phyloP scores from a whole-genome alignment of 2,888 invertebrate genomes.

The Ennomos fuscantarius region DNA sequence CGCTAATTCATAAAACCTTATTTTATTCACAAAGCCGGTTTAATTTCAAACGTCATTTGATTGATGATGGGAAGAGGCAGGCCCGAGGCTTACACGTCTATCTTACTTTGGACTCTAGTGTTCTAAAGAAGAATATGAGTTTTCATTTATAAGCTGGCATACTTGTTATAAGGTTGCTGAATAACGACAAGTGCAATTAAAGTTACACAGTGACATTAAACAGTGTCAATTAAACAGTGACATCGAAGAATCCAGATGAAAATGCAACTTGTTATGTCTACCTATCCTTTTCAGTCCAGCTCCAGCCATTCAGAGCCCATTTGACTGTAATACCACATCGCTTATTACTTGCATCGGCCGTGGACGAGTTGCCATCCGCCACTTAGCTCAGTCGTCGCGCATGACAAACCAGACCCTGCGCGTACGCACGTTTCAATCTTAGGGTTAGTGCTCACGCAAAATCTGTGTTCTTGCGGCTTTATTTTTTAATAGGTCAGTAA shows the following conservation, averaged over 20 bases:
- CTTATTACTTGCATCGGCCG: conserved; percentile 48
- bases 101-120: no score
- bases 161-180: no score
- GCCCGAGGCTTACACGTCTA: no score
- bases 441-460: conserved; percentile 1
- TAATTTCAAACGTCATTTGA: no score
- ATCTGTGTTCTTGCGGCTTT: no score
- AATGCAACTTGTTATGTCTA: neutral
- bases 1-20: no score
- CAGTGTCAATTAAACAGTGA: no score
- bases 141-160: no score
- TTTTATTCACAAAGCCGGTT: no score
- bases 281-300: neutral
- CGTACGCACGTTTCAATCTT: conserved; percentile 45
- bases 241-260: conserved; percentile 1
- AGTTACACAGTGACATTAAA: neutral
- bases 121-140: no score
- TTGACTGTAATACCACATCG: conserved; percentile 36
- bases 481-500: no score
- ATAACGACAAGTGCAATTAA: neutral
- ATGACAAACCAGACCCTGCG: conserved; percentile 63
- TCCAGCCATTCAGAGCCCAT: conserved; percentile 13
- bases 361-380: conserved; percentile 37
- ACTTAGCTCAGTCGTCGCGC: conserved; percentile 47
- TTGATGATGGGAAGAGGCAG: no score